Conservation (phyloP, 2,797 vertebrate genomes). For the Gallinago nigripennis region DNA sequence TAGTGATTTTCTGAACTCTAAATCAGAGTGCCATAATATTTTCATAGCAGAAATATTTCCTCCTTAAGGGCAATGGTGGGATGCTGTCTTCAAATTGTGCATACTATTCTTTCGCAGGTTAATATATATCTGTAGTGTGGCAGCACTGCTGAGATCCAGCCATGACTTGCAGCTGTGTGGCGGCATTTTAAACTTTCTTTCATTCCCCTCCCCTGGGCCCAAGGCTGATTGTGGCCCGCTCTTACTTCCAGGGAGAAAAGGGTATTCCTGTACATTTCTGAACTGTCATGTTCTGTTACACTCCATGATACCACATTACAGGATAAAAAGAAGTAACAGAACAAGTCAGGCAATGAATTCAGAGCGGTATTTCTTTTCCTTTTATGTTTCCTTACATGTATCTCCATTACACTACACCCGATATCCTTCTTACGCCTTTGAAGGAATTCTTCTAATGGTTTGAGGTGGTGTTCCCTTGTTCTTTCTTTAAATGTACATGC, state of each 20-base stretch:
- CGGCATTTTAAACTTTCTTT: background rate
- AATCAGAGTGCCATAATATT: background rate
- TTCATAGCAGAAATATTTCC: background rate
- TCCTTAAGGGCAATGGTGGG: background rate
- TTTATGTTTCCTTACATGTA: background rate
- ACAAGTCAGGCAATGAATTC: constrained; percentile 34
- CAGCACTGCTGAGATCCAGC: background rate
- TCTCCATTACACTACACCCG: background rate
- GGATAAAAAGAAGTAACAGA: constrained; percentile 39
- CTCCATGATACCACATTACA: constrained; percentile 27
- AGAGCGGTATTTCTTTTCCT: background rate
- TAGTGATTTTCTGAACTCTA: background rate
- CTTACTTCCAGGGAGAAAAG: constrained; percentile 21
- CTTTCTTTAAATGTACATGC: background rate
- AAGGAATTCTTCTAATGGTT: background rate
- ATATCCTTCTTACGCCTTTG: background rate
- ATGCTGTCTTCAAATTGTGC: background rate
- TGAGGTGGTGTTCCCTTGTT: background rate
- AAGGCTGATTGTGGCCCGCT: background rate
- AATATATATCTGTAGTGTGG: background rate
- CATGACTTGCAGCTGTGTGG: background rate
- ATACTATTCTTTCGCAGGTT: background rate
- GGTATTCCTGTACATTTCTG: constrained; percentile 30
- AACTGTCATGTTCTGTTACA: constrained; percentile 41
- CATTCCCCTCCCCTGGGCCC: background rate